These are phyloP conservation scores for Doris montereyensis DNA, from an alignment of 2,888 invertebrate species.

Conservation along the genomic window DNA sequence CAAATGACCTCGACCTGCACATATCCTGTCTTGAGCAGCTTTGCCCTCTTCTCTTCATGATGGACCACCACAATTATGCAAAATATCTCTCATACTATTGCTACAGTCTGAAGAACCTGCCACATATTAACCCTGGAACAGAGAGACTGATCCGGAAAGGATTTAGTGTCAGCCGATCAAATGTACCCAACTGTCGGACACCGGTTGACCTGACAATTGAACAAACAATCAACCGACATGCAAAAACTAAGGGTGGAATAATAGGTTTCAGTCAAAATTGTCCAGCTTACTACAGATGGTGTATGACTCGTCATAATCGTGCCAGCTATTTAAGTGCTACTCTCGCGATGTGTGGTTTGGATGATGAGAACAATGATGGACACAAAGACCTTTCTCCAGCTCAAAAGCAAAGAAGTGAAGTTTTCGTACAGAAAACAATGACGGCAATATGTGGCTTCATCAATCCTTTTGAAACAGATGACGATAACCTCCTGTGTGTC, in stretches of 20 bases:
- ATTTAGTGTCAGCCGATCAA: conserved; percentile 44
- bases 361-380: neutral
- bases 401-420: conserved; percentile 22
- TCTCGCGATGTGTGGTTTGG: conserved; percentile 39
- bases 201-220: conserved; percentile 44
- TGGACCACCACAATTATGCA: neutral
- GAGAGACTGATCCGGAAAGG: conserved; percentile 38
- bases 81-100: conserved; percentile 27
- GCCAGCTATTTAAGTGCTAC: conserved; percentile 18
- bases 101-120: conserved; percentile 39
- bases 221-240: conserved; percentile 6
- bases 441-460: conserved; percentile 32
- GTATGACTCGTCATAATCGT: neutral
- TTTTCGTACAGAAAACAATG: conserved; percentile 22
- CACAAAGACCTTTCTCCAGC: conserved; percentile 41
- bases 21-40: neutral
- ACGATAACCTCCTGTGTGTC: conserved; percentile 41
- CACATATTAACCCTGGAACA: conserved; percentile 41
- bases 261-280: neutral
- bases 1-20: neutral
- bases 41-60: too few species aligned
- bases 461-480: conserved; percentile 41
- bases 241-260: neutral
- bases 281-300: neutral
- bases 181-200: conserved; percentile 38